Base-by-base conservation (phyloP, 2,888 invertebrate species). In the Napeogenes inachia region DNA sequence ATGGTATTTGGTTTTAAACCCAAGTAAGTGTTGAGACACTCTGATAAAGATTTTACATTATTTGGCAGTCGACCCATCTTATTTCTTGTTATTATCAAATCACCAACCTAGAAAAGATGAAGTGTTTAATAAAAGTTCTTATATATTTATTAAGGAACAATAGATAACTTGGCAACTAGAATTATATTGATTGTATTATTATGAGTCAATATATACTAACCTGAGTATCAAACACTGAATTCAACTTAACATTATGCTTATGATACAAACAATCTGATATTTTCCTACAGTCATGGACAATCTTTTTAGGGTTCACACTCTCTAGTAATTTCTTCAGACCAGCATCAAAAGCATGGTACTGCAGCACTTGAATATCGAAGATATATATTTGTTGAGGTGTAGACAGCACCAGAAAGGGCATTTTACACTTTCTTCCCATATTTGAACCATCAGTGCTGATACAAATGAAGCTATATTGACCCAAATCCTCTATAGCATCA, bases 211-310 rank as follows among this genome's bases (percentile, higher is more conserved):
- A 59, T 6, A 33, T 13, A 53, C 46, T 55, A 56, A 91, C 91
- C 86, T 93, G 91, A 66, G 92, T 93, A 75, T 93, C 93, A 88
- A 93, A 93, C 47, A 93, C 86, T 70, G 92, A 92, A 62, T 82
- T 78, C 59, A 93, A 75, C 70, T 88, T 85, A 12, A 93, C 87
- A 75, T 87, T 82, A 75, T 92, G 93, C 71, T 92, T 91, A 73
- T 93, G 92, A 75, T 84, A 89, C 56, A 93, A 78, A 69, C 92
- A 91, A 73, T 93, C 93, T 0, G 92, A 91, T 61, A 92, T 73
- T 67, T 87, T 85, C 64, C 93, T 84, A 67, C 92, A 92, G 73
- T 93, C 92, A 82, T 93, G 93, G 42, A 92, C 83, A 68, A 93
- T 91, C 81, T 93, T 92, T 61, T 90, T 86, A 38, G 91, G 86